Evolutionary conservation across 2,888 invertebrate species (phyloP).

Genomic region (Sisyra nigra): DNA sequence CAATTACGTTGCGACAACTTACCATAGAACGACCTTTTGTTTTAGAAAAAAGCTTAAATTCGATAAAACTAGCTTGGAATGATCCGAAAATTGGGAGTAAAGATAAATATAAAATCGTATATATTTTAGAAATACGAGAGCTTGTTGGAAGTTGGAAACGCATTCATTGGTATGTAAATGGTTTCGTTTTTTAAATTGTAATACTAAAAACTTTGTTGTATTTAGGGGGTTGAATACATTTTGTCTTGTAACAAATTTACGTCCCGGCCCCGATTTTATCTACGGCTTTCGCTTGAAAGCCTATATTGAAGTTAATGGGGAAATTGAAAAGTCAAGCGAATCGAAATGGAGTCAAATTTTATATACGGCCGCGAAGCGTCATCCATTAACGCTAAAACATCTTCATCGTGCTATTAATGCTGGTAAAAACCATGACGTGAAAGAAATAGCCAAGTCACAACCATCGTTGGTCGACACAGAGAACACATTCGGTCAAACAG

Average conservation of each 20-base stretch:
- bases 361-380: neutral
- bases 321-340: neutral
- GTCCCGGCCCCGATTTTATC: neutral
- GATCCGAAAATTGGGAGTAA: too few species aligned
- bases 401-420: neutral
- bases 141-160: too few species aligned
- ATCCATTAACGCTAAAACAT: neutral
- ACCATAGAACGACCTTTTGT: too few species aligned
- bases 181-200: too few species aligned
- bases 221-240: too few species aligned
- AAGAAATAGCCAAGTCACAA: constrained; percentile 15
- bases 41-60: too few species aligned
- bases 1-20: too few species aligned
- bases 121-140: too few species aligned
- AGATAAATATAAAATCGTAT: too few species aligned
- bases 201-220: too few species aligned
- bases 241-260: neutral
- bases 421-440: neutral
- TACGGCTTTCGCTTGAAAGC: neutral
- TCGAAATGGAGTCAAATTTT: neutral
- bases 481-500: constrained; percentile 33
- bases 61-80: too few species aligned
- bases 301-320: neutral
- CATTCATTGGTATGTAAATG: too few species aligned
- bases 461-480: constrained; percentile 30